phyloP scores from a whole-genome alignment of 2,797 vertebrate species.

The Bradypodion ventrale region DNA sequence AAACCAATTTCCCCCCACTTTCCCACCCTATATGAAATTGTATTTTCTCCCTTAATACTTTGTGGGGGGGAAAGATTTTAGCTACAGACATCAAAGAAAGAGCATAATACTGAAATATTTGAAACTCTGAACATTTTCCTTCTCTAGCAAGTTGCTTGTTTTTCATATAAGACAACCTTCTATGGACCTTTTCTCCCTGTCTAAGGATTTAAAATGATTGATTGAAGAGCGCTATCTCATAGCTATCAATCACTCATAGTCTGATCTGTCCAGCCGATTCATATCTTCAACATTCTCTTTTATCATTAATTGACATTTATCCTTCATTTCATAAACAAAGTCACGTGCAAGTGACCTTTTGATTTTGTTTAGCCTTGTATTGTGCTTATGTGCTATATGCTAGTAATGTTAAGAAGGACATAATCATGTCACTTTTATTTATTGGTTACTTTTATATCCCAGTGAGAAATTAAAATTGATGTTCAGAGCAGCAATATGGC shows the following conservation, averaged over 20 bases:
- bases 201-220: slow-evolving; percentile 1
- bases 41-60: background rate
- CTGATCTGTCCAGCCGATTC: no score
- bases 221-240: background rate
- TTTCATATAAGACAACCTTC: background rate
- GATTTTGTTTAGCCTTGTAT: background rate
- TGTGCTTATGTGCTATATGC: background rate
- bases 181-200: background rate
- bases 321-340: background rate
- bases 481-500: no score
- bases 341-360: background rate
- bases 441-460: no score
- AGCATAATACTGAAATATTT: background rate
- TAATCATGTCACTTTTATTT: no score
- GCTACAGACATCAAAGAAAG: background rate
- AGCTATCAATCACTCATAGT: background rate
- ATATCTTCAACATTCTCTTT: background rate
- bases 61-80: background rate
- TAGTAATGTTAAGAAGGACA: no score
- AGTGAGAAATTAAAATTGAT: no score
- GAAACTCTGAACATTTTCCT: background rate
- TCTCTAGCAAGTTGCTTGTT: background rate
- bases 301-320: background rate
- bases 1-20: background rate
- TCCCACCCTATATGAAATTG: background rate